Evolutionary conservation across 2,888 invertebrate species (phyloP).

Genomic region (Euclidia mi): DNA sequence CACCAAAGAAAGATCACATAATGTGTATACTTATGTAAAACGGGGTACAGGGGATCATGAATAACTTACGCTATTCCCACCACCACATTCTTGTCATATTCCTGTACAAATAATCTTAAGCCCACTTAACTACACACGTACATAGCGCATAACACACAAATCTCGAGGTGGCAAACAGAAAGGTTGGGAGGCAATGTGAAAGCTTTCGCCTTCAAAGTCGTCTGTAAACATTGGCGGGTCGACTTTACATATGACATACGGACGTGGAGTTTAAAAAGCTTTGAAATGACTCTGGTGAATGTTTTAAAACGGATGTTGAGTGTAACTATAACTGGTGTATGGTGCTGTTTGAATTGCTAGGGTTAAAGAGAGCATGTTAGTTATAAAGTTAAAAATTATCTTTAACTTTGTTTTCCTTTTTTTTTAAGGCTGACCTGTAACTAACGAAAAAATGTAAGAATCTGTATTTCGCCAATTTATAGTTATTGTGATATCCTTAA

Average conservation of each 20-base stretch:
- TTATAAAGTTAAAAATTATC: too few species aligned
- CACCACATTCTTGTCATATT: constrained; percentile 29
- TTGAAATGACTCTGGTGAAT: too few species aligned
- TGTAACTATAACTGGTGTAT: too few species aligned
- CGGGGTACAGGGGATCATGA: not conserved
- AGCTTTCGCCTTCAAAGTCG: constrained; percentile 76
- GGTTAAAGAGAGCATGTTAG: too few species aligned
- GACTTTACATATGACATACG: constrained; percentile 65
- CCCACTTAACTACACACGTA: constrained; percentile 43
- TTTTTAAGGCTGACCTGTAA: too few species aligned
- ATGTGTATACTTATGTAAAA: not conserved
- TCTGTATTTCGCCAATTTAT: too few species aligned
- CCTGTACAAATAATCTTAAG: constrained; percentile 36
- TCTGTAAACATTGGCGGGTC: constrained; percentile 73
- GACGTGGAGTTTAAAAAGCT: constrained; percentile 9
- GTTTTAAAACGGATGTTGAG: too few species aligned
- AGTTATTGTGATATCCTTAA: too few species aligned
- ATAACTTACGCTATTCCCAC: constrained; percentile 6
- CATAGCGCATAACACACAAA: constrained; percentile 55
- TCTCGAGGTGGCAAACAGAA: constrained; percentile 73
- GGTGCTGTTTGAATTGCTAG: too few species aligned
- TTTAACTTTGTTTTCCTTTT: too few species aligned
- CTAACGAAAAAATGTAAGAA: too few species aligned
- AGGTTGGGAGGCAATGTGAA: constrained; percentile 73
- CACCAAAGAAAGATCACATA: not conserved